A percentile compares a stretch with the other conserved stretches of the same genome.
Evolutionary conservation across 2,888 invertebrate genomes (phyloP).

Genomic region (Sinelater perroti): DNA sequence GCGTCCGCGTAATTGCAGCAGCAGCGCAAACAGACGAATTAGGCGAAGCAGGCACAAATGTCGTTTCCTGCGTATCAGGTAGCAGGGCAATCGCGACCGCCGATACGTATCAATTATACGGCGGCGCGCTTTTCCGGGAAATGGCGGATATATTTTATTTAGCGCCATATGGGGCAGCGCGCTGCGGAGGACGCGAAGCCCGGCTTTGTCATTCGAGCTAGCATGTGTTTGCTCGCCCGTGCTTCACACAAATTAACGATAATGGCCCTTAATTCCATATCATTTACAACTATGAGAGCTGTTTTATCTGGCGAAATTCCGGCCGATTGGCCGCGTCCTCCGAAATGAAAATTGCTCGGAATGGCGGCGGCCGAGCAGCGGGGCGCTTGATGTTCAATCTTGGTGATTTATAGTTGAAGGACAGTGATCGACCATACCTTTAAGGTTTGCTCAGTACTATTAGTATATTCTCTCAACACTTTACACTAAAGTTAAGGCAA

Average conservation of each 20-base stretch:
- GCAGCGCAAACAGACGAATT: too few relatives aligned
- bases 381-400: too few relatives aligned
- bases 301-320: slow-evolving; percentile 22
- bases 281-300: slow-evolving; percentile 17
- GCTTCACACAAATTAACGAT: slow-evolving; percentile 29
- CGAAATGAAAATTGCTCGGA: too few relatives aligned
- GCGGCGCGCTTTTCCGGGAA: slow-evolving; percentile 47
- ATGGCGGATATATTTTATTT: slow-evolving; percentile 43
- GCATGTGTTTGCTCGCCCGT: slow-evolving; percentile 23
- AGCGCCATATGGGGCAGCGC: slow-evolving; percentile 32
- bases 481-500: too few relatives aligned
- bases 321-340: too few relatives aligned
- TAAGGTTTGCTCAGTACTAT: too few relatives aligned
- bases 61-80: slow-evolving; percentile 50
- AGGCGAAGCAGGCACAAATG: slow-evolving; percentile 44
- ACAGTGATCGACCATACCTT: too few relatives aligned
- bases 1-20: too few relatives aligned
- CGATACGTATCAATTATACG: slow-evolving; percentile 52
- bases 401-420: too few relatives aligned
- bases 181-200: slow-evolving; percentile 1
- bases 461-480: too few relatives aligned
- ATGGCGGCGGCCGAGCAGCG: too few relatives aligned
- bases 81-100: slow-evolving; percentile 50
- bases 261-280: slow-evolving; percentile 21
- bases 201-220: slow-evolving; percentile 18